Conservation (phyloP, 1,140 invertebrate species). For the Ectropis grisescens region DNA sequence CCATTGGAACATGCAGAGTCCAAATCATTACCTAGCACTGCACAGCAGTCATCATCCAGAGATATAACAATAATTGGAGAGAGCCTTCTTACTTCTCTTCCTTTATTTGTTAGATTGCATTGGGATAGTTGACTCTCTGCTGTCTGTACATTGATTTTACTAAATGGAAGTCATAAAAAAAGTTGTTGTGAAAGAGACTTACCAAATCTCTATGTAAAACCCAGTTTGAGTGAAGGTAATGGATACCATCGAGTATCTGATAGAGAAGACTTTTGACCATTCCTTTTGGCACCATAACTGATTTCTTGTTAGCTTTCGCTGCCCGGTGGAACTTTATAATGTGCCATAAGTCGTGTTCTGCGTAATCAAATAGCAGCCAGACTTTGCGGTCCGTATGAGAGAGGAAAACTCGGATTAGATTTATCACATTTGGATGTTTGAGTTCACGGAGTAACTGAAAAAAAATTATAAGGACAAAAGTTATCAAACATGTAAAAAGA, state of each 20-base stretch:
- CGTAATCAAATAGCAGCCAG: slow-evolving; percentile 98
- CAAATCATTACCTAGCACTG: too few relatives aligned
- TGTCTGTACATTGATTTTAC: too few relatives aligned
- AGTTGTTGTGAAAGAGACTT: too few relatives aligned
- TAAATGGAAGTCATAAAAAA: too few relatives aligned
- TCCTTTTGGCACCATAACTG: slow-evolving; percentile 94
- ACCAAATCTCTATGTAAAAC: slow-evolving; percentile 98
- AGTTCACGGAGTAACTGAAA: slow-evolving; percentile 94
- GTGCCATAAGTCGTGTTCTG: slow-evolving; percentile 99
- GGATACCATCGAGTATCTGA: slow-evolving; percentile 99
- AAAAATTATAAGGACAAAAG: slow-evolving; percentile 5
- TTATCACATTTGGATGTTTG: slow-evolving; percentile 98
- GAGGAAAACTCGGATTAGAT: slow-evolving; percentile 96
- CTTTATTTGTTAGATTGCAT: too few relatives aligned
- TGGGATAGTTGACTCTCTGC: too few relatives aligned
- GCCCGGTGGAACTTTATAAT: slow-evolving; percentile 99
- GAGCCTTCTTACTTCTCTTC: too few relatives aligned
- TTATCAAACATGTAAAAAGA: too few relatives aligned
- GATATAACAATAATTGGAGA: too few relatives aligned
- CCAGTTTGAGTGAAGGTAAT: slow-evolving; percentile 99
- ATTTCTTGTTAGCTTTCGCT: slow-evolving; percentile 98
- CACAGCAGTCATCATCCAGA: too few relatives aligned
- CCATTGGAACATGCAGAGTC: too few relatives aligned
- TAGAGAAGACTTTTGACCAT: slow-evolving; percentile 99
- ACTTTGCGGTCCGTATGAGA: slow-evolving; percentile 98